Conservation (phyloP, 1,140 invertebrate genomes). For the Melipona quadrifasciata region DNA sequence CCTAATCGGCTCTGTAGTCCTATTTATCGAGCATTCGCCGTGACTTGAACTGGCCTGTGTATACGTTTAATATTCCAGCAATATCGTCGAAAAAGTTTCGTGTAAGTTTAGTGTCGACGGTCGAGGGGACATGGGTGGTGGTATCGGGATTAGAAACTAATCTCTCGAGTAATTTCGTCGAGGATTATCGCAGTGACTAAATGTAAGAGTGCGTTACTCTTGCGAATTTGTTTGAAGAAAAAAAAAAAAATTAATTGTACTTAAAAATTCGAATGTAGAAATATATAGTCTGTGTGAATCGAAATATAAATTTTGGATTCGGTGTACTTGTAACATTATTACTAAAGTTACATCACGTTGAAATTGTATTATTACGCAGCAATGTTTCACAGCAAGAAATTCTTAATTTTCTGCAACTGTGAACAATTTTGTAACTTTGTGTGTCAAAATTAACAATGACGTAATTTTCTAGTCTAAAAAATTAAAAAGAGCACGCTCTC, state of each 20-base stretch:
- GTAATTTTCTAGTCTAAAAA: background rate
- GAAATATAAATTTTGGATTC: no score
- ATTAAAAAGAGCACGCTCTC: background rate
- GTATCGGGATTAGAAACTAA: background rate
- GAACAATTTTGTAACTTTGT: no score
- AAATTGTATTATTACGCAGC: no score
- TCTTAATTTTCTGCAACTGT: no score
- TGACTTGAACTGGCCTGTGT: background rate
- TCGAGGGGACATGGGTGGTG: background rate
- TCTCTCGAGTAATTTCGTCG: background rate
- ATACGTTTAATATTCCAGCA: background rate
- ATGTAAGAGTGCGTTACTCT: background rate
- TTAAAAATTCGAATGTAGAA: no score
- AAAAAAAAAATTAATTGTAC: background rate
- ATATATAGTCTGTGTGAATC: no score
- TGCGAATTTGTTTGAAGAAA: background rate
- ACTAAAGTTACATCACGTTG: no score
- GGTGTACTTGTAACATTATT: no score
- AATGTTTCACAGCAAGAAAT: no score
- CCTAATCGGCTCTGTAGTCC: constrained; percentile 14
- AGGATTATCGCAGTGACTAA: background rate
- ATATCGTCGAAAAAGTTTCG: background rate
- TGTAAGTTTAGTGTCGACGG: background rate
- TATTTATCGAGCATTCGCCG: constrained; percentile 27
- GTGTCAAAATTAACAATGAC: no score